Evolutionary conservation across 2,797 vertebrate species (phyloP).

Genomic region (Mus caroli): DNA sequence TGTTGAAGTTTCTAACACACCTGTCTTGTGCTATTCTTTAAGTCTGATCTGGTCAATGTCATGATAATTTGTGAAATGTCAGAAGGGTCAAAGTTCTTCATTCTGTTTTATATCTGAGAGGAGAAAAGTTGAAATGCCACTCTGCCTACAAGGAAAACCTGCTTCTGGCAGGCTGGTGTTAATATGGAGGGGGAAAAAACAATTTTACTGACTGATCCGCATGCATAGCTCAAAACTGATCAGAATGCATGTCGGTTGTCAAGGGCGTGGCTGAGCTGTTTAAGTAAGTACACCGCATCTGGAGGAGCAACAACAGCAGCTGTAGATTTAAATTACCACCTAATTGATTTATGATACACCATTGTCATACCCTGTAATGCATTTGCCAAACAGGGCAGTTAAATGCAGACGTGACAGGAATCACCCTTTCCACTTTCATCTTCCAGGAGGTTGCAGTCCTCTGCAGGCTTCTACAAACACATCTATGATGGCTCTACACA

Average conservation of each 20-base stretch:
- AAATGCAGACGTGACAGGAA: neutral
- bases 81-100: neutral
- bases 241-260: constrained; percentile 14
- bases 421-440: neutral
- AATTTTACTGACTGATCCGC: neutral
- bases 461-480: neutral
- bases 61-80: neutral
- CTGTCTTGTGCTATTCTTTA: neutral
- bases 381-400: constrained; percentile 36
- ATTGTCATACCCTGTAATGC: neutral
- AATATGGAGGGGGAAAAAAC: neutral
- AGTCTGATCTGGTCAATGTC: neutral
- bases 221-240: neutral
- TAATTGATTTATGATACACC: constrained; percentile 43
- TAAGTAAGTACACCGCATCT: constrained; percentile 59
- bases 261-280: constrained; percentile 55
- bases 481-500: neutral
- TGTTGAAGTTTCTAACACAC: neutral
- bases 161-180: neutral
- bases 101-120: neutral
- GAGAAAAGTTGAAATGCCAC: neutral
- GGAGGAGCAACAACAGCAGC: constrained; percentile 56
- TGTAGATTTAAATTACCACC: constrained; percentile 52
- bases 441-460: neutral
- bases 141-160: neutral